These are phyloP conservation scores for Patella vulgata DNA, from an alignment of 1,140 invertebrate species.

Conservation along the genomic window DNA sequence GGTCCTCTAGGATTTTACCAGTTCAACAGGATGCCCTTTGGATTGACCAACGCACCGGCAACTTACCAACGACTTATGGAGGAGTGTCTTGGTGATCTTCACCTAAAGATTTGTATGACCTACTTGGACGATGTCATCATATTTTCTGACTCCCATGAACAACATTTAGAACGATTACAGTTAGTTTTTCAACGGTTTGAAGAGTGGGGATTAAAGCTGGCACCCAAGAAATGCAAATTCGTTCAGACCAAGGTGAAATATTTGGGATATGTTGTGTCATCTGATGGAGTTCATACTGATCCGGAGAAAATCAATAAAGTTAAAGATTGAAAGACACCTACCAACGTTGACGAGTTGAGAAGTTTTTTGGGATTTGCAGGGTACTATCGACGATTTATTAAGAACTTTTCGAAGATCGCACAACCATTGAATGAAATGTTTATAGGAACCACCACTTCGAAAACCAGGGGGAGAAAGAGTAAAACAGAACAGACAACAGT, in stretches of 20 bases:
- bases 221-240: too few species aligned
- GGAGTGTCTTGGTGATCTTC: constrained; percentile 20
- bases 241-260: too few species aligned
- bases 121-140: constrained; percentile 33
- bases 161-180: too few species aligned
- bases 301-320: constrained; percentile 42
- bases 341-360: constrained; percentile 35
- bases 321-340: constrained; percentile 44
- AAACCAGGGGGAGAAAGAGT: too few species aligned
- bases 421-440: constrained; percentile 29
- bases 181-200: too few species aligned
- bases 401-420: constrained; percentile 38
- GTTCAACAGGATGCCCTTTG: constrained; percentile 31
- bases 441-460: too few species aligned
- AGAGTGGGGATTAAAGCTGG: too few species aligned
- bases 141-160: constrained; percentile 21
- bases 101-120: constrained; percentile 13
- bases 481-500: too few species aligned
- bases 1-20: constrained; percentile 23
- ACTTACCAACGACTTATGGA: constrained; percentile 50
- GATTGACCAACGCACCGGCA: constrained; percentile 27
- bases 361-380: constrained; percentile 55
- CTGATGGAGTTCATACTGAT: too few species aligned
- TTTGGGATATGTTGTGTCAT: too few species aligned
- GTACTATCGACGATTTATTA: too few species aligned